These are phyloP conservation scores for Serranus cabrilla DNA, from an alignment of 2,797 vertebrate species.

Conservation along the genomic window DNA sequence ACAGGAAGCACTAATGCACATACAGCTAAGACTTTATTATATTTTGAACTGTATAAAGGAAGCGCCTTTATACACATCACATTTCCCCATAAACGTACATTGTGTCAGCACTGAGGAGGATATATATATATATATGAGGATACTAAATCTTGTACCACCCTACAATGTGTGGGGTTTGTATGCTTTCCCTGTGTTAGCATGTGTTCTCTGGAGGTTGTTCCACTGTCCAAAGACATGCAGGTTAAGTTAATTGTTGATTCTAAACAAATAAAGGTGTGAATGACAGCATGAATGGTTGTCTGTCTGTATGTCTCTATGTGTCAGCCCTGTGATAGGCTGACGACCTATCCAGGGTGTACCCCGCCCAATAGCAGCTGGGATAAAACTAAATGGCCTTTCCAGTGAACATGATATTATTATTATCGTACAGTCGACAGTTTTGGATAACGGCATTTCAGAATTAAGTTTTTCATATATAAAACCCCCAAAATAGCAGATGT, in stretches of 20 bases:
- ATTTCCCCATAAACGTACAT: background rate
- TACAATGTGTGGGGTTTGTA: background rate
- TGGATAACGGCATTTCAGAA: background rate
- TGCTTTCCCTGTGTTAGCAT: too few relatives aligned
- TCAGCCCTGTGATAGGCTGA: too few relatives aligned
- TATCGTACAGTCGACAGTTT: background rate
- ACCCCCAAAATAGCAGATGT: background rate
- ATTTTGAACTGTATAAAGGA: background rate
- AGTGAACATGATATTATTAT: too few relatives aligned
- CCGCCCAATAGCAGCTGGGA: too few relatives aligned
- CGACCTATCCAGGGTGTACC: too few relatives aligned
- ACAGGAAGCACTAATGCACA: slow-evolving; percentile 30
- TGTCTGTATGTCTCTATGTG: too few relatives aligned
- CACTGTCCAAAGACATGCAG: too few relatives aligned
- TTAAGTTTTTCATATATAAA: background rate
- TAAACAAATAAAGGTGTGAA: too few relatives aligned
- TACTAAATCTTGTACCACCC: background rate
- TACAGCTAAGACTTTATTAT: slow-evolving; percentile 10
- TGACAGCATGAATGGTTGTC: too few relatives aligned
- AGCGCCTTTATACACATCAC: background rate
- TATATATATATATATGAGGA: background rate
- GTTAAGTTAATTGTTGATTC: too few relatives aligned
- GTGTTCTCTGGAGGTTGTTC: too few relatives aligned
- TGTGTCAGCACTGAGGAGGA: background rate
- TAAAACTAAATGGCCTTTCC: too few relatives aligned